Conservation (phyloP, 30 jellyfish, hydroid and myxozoan species). For the Mastigias papua region DNA sequence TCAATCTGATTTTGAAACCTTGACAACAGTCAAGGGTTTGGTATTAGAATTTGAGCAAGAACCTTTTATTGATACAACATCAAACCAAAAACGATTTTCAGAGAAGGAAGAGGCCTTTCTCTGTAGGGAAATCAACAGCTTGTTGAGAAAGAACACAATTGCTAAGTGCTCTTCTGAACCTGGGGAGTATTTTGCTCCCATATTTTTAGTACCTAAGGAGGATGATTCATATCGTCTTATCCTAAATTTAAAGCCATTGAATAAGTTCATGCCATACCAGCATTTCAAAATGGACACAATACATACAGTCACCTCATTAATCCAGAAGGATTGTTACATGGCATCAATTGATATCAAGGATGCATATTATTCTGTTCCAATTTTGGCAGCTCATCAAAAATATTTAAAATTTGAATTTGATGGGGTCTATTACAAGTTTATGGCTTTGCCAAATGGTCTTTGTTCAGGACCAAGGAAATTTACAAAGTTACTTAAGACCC, state of each 20-base stretch:
- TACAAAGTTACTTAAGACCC: constrained; percentile 7
- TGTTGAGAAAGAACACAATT: too few species aligned
- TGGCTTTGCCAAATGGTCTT: constrained; percentile 15
- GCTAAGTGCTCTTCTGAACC: too few species aligned
- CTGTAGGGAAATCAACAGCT: too few species aligned
- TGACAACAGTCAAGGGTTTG: too few species aligned
- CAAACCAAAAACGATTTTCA: too few species aligned
- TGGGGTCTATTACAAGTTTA: neutral
- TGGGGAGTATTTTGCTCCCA: neutral
- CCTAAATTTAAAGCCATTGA: neutral
- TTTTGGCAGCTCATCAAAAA: neutral
- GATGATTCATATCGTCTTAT: neutral
- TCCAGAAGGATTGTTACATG: neutral
- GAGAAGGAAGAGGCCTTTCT: too few species aligned
- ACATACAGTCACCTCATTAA: neutral
- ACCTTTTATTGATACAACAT: too few species aligned
- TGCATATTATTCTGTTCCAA: constrained; percentile 20
- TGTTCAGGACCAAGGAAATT: constrained; percentile 28
- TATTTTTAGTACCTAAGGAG: neutral
- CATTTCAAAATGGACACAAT: neutral
- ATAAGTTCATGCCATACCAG: neutral
- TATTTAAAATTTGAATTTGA: neutral
- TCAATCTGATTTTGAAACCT: too few species aligned
- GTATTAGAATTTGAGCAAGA: too few species aligned
- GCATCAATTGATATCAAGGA: constrained; percentile 19